Base-by-base conservation (phyloP, 2,797 vertebrate species). In the Phyllotis vaccarum region DNA sequence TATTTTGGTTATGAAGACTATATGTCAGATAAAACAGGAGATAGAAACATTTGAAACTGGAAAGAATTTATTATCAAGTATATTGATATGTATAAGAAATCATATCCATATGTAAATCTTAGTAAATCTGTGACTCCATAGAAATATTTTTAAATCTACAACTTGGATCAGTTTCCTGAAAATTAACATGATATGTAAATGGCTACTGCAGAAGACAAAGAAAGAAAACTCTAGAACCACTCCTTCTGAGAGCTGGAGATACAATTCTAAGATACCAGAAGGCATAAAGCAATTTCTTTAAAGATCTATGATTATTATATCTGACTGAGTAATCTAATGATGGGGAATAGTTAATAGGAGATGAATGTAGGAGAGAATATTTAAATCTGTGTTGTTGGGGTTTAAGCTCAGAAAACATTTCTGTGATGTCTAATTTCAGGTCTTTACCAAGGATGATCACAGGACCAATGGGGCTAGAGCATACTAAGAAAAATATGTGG, bases 281-380 rank as follows among this genome's bases (percentile, higher is more conserved):
- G 58, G 34, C 62, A 87, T 79, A 54, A 72, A 68, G 29, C 17
- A 46, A 70, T 5, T n/a, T 60, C 34, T 64, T 70, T 52, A 58
- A 93, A 97, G 86, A 31, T 52, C 22, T 60, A 5, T 91, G 37
- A 56, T 79, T 87, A 78, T 52, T 58, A 58, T 29, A 89, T 29
- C 13, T 37, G 31, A 52, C 43, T 24, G 5, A 76, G 54, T 11
- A 88, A 80, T 79, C 37, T 19, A 95, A 46, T 29, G 37, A 88
- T 86, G 29, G 46, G 85, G 82, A 89, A 43, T 11, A 14, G 0
- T 76, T 58, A 17, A 60, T 78, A 22, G 13, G 11, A 85, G 54
- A 80, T 29, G 19, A 79, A n/a, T 3, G 9, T 60, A 13, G 12
- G 19, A 40, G 78, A 86, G 27, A 82, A 94, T 85, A 5, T 78